Base-by-base conservation (phyloP, 1,140 invertebrate genomes). In the Caenorhabditis brenneri region DNA sequence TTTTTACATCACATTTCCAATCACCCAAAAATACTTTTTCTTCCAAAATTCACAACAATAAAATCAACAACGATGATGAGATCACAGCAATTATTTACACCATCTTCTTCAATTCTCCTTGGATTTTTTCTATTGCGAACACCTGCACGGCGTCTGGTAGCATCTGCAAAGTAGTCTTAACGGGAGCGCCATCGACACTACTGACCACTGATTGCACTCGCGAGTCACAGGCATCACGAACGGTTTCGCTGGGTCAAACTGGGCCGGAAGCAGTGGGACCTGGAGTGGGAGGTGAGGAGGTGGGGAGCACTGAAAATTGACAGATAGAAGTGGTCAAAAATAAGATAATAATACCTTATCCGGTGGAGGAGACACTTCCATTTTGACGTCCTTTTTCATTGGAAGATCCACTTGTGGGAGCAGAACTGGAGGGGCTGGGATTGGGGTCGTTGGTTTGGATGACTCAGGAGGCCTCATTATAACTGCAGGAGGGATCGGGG, bases 181-280 rank as follows among this genome's bases (percentile, higher is more conserved):
- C 22, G 65, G 65, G 10, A 74, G 36, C 15, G 65, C 65, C 65
- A 74, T 74, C 4, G 65, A 74, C 3, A 74, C 65, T 12, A 74
- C 65, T 16, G 65, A 74, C 65, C 65, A 74, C 33, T 74, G 65
- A 74, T 74, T 74, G n/a, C 65, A 74, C 10, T 4, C 10, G 9
- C 65, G 36, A 19, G 36, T 74, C 2, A 46, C 29, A 2, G 65
- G 65, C 33, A 24, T 16, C 15, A 24, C n/a, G n/a, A 74, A 74
- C 10, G 29, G 60, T n/a, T 33, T 36, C 3, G 12, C 36, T n/a
- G 60, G 31, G 36, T 65, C 60, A 1, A 65, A 27, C 10, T 58
- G 22, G n/a, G 60, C 15, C n/a, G 6, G 31, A 3, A 27, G 4
- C 10, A 39, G 12, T 42, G 65, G 65, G 16, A 74, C 22, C n/a